A percentile compares a stretch with the other conserved stretches of the same genome.
These are phyloP conservation scores for Caracal caracal DNA, from an alignment of 2,113 vertebrate genomes.

Conservation along the genomic window DNA sequence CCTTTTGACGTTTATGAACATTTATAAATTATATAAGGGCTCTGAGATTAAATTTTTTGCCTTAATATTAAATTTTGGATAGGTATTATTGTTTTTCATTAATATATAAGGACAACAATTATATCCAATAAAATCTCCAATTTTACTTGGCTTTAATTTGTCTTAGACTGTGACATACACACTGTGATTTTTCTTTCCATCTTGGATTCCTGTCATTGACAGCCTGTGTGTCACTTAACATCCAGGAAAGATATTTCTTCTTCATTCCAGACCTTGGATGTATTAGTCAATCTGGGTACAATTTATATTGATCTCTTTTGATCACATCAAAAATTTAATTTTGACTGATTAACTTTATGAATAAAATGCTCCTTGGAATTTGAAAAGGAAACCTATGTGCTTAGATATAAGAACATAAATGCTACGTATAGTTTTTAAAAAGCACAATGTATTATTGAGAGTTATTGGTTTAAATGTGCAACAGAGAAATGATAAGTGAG, in stretches of 20 bases:
- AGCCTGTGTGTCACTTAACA: slow-evolving; percentile 72
- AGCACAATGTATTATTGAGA: not conserved
- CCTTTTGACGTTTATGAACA: slow-evolving; percentile 82
- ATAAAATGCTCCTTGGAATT: slow-evolving; percentile 53
- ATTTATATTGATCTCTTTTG: slow-evolving; percentile 55
- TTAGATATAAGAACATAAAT: slow-evolving; percentile 44
- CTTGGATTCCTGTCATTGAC: slow-evolving; percentile 70
- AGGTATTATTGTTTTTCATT: slow-evolving; percentile 84
- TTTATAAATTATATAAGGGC: slow-evolving; percentile 82
- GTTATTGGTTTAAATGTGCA: slow-evolving; percentile 43
- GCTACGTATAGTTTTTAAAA: slow-evolving; percentile 40
- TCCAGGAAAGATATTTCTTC: slow-evolving; percentile 60
- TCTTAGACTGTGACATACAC: slow-evolving; percentile 77
- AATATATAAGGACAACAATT: slow-evolving; percentile 84
- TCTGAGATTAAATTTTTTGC: slow-evolving; percentile 85
- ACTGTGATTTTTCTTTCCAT: slow-evolving; percentile 71
- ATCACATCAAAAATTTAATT: slow-evolving; percentile 68
- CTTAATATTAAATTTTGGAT: slow-evolving; percentile 81
- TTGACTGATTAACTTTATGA: slow-evolving; percentile 61
- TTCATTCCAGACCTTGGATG: not conserved
- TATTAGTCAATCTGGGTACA: slow-evolving; percentile 25
- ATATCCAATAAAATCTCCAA: slow-evolving; percentile 81
- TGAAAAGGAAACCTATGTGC: slow-evolving; percentile 25
- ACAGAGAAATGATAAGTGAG: slow-evolving; percentile 21
- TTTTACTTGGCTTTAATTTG: slow-evolving; percentile 83